phyloP scores from a whole-genome alignment of 2,888 invertebrate genomes.

The Idaea biselata region DNA sequence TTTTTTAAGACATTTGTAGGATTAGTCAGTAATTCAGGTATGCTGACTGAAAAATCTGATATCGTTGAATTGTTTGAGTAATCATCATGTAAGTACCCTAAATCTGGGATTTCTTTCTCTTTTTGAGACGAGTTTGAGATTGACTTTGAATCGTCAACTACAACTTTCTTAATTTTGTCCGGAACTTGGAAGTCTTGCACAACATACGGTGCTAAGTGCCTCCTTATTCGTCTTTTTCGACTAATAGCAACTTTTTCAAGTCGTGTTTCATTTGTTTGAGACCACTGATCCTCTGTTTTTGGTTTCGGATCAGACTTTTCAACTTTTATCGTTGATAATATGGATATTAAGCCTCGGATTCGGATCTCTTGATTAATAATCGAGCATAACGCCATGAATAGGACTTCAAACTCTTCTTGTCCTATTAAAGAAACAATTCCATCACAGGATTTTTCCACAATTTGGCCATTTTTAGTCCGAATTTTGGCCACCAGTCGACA shows the following conservation, averaged over 20 bases:
- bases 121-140: slow-evolving; percentile 7
- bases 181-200: slow-evolving; percentile 38
- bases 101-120: slow-evolving; percentile 17
- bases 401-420: slow-evolving; percentile 54
- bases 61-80: slow-evolving; percentile 45
- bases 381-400: slow-evolving; percentile 56
- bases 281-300: slow-evolving; percentile 8
- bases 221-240: slow-evolving; percentile 29
- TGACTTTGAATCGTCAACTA: background rate
- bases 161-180: slow-evolving; percentile 5
- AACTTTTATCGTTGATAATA: slow-evolving; percentile 42
- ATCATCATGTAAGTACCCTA: slow-evolving; percentile 38
- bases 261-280: slow-evolving; percentile 47
- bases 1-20: slow-evolving; percentile 17
- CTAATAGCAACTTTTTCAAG: slow-evolving; percentile 26
- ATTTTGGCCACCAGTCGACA: slow-evolving; percentile 52
- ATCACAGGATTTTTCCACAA: slow-evolving; percentile 51
- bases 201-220: slow-evolving; percentile 47
- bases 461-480: slow-evolving; percentile 19
- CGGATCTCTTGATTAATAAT: slow-evolving; percentile 56
- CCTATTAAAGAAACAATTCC: slow-evolving; percentile 54
- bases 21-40: slow-evolving; percentile 31
- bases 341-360: slow-evolving; percentile 50
- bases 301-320: slow-evolving; percentile 16
- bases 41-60: slow-evolving; percentile 25